phyloP scores from a whole-genome alignment of 2,797 vertebrate genomes.

The Myotis pilosus region DNA sequence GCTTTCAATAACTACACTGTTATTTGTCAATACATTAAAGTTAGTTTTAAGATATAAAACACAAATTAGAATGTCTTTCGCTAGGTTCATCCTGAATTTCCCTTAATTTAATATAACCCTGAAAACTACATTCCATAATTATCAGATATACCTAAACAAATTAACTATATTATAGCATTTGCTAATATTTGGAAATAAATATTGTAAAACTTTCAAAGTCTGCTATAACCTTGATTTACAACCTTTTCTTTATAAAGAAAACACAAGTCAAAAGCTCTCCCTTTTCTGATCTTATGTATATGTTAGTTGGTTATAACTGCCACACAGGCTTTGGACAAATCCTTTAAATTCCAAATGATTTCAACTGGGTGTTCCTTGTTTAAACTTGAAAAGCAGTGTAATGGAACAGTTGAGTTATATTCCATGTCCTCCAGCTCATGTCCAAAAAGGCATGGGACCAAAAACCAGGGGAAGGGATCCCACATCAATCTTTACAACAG shows the following conservation, averaged over 20 bases:
- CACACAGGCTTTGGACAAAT: conserved; percentile 17
- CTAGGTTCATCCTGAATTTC: neutral
- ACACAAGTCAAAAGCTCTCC: neutral
- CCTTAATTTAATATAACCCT: neutral
- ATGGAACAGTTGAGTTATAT: neutral
- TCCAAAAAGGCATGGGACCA: conserved; percentile 3
- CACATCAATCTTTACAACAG: neutral
- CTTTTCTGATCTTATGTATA: neutral
- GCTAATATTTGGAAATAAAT: neutral
- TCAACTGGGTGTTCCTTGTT: neutral
- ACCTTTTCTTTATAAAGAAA: conserved; percentile 12
- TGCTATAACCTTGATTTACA: neutral
- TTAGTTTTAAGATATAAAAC: conserved; percentile 15
- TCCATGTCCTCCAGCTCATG: conserved; percentile 40
- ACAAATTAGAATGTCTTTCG: neutral
- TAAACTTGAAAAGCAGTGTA: conserved; percentile 37
- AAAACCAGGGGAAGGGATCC: neutral
- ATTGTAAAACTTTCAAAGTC: neutral
- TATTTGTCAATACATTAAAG: neutral
- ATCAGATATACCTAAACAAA: neutral
- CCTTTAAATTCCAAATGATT: neutral
- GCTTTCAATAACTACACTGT: neutral
- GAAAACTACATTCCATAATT: conserved; percentile 7
- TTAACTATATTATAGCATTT: neutral
- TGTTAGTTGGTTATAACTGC: conserved; percentile 26